Conservation (phyloP, 2,113 vertebrate species). For the Neodontobutis hainanensis region DNA sequence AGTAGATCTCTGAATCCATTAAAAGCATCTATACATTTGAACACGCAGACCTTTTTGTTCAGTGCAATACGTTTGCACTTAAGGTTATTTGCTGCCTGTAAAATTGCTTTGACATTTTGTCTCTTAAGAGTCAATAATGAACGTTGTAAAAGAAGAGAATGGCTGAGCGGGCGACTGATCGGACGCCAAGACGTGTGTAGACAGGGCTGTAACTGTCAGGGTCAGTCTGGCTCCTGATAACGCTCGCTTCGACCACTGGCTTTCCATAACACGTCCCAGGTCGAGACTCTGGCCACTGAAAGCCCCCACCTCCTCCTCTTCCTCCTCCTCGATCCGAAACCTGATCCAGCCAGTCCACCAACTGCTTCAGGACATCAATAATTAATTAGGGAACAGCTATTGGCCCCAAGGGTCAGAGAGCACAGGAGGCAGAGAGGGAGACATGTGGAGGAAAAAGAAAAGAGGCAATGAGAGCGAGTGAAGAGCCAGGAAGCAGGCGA, state of each 20-base stretch:
- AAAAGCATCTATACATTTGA: background rate
- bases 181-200: constrained; percentile 27
- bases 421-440: constrained; percentile 60
- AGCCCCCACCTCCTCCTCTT: constrained; percentile 15
- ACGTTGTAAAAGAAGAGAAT: constrained; percentile 34
- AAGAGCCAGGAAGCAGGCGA: constrained; percentile 35
- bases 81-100: constrained; percentile 33
- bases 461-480: constrained; percentile 53
- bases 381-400: constrained; percentile 89
- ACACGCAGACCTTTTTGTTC: constrained; percentile 21
- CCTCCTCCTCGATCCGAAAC: constrained; percentile 66
- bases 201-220: constrained; percentile 36
- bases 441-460: constrained; percentile 38
- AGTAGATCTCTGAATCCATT: background rate
- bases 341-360: constrained; percentile 77
- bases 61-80: constrained; percentile 47
- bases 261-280: constrained; percentile 62
- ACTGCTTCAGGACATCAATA: constrained; percentile 88
- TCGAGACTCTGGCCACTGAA: constrained; percentile 69
- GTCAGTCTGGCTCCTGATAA: constrained; percentile 53
- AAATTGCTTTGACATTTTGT: constrained; percentile 44
- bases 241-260: constrained; percentile 62
- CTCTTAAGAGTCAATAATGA: constrained; percentile 59
- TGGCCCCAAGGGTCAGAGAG: constrained; percentile 81
- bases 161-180: constrained; percentile 21